A percentile compares a stretch with the other conserved stretches of the same genome.
These are phyloP conservation scores for Penelope pileata DNA, from an alignment of 2,113 vertebrate genomes.

Conservation along the genomic window DNA sequence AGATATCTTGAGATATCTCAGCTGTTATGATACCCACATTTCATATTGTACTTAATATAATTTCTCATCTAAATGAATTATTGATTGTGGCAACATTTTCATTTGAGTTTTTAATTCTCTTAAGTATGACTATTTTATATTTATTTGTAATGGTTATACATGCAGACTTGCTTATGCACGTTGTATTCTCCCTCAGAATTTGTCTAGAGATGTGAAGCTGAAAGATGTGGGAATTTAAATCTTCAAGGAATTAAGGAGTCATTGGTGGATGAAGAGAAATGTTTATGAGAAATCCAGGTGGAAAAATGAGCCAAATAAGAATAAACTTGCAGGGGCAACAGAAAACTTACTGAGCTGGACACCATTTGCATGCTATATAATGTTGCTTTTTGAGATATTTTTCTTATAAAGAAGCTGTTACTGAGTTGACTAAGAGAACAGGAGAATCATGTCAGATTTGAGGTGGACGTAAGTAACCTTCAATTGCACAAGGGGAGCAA, in stretches of 20 bases:
- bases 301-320: background rate
- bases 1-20: background rate
- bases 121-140: background rate
- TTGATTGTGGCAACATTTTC: background rate
- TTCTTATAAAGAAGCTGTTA: background rate
- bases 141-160: background rate
- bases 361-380: background rate
- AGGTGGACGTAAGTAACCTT: background rate
- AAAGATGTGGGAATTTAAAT: background rate
- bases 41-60: background rate
- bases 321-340: background rate
- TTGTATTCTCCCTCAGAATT: background rate
- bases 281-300: background rate
- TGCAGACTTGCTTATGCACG: background rate
- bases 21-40: background rate
- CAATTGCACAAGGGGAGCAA: background rate
- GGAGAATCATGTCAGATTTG: background rate
- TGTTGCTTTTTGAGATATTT: background rate
- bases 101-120: background rate
- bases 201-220: background rate
- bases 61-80: background rate
- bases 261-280: background rate
- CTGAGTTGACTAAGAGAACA: background rate
- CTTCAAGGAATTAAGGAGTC: background rate
- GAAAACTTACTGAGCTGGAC: background rate